Evolutionary conservation across 2,888 invertebrate genomes (phyloP).

Genomic region (Lamellibrachia satsuma): DNA sequence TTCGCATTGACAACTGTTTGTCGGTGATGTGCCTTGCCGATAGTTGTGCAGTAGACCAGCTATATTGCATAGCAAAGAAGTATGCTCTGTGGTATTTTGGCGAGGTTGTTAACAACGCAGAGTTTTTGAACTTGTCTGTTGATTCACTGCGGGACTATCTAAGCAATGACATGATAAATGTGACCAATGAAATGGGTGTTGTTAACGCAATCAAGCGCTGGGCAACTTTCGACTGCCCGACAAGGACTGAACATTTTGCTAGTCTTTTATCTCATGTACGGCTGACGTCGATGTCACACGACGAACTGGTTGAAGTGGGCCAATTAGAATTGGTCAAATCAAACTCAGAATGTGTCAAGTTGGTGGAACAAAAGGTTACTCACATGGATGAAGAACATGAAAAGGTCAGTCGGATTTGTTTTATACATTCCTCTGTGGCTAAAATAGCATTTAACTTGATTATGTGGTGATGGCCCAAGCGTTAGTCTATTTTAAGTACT

Average conservation of each 20-base stretch:
- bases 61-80: constrained; percentile 23
- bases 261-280: neutral
- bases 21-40: constrained; percentile 21
- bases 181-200: constrained; percentile 9
- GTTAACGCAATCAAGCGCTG: neutral
- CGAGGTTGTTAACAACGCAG: neutral
- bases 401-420: neutral
- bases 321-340: constrained; percentile 1
- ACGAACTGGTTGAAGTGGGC: neutral
- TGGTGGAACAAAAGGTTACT: neutral
- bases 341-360: neutral
- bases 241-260: neutral
- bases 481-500: no score
- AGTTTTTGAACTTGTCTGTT: constrained; percentile 24
- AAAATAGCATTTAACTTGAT: no score
- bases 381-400: neutral
- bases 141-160: constrained; percentile 25
- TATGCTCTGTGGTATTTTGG: constrained; percentile 25
- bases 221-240: neutral
- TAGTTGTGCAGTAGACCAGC: neutral
- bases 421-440: no score
- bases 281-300: neutral
- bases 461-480: no score
- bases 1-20: constrained; percentile 19
- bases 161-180: constrained; percentile 23